Percentiles rank a stretch among this genome's conserved stretches.
Evolutionary conservation across 2,888 invertebrate species (phyloP).

Genomic region (Lycocerus yunnanus): DNA sequence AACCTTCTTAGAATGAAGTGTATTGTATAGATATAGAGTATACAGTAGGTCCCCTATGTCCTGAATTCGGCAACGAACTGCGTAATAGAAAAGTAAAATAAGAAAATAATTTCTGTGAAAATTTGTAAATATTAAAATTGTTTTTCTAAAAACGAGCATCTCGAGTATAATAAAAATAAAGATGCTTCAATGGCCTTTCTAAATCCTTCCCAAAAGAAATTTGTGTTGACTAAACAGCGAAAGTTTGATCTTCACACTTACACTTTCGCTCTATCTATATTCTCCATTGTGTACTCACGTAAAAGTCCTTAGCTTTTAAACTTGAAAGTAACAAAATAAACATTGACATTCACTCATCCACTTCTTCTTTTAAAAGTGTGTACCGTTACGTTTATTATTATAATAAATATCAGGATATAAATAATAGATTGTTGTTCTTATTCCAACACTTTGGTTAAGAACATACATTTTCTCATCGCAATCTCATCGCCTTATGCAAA

Average conservation of each 20-base stretch:
- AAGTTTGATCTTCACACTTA: neutral
- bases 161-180: neutral
- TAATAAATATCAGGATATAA: neutral
- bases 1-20: too few relatives aligned
- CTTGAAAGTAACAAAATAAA: neutral
- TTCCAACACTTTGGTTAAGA: neutral
- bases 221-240: neutral
- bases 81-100: too few relatives aligned
- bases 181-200: neutral
- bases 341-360: neutral
- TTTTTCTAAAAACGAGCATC: neutral
- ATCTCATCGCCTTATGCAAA: constrained; percentile 5
- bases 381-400: neutral
- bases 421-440: neutral
- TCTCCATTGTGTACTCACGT: neutral
- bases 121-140: neutral
- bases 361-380: neutral
- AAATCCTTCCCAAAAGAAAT: neutral
- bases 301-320: neutral
- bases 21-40: too few relatives aligned
- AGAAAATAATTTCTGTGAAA: neutral
- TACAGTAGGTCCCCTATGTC: too few relatives aligned
- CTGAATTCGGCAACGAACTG: too few relatives aligned
- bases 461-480: neutral
- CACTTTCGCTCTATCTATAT: neutral